Evolutionary conservation across 2,797 vertebrate genomes (phyloP).

Genomic region (Sebastiscus albofasciatus): DNA sequence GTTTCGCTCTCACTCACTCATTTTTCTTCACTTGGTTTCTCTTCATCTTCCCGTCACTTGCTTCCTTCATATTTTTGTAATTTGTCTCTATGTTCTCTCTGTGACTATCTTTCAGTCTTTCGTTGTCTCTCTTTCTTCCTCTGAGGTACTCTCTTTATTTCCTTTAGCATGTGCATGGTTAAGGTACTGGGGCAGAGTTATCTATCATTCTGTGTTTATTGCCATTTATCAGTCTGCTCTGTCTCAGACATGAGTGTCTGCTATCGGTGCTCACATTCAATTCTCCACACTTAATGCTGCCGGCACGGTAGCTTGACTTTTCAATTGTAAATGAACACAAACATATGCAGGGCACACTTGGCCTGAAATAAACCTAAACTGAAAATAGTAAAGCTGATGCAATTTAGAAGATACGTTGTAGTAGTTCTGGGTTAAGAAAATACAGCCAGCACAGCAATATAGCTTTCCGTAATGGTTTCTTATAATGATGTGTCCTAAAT

Average conservation of each 20-base stretch:
- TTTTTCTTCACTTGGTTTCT: constrained; percentile 57
- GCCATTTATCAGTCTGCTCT: constrained; percentile 32
- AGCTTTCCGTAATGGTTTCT: not conserved
- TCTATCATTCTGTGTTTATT: constrained; percentile 34
- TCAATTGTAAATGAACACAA: constrained; percentile 18
- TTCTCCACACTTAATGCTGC: constrained; percentile 12
- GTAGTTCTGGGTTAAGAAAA: not conserved
- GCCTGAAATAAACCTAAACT: not conserved
- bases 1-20: constrained; percentile 40
- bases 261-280: constrained; percentile 24
- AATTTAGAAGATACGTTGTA: not conserved
- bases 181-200: not conserved
- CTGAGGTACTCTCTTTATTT: constrained; percentile 2
- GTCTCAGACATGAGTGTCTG: not conserved
- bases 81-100: constrained; percentile 29
- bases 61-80: constrained; percentile 27
- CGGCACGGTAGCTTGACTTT: constrained; percentile 12
- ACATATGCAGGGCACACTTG: not conserved
- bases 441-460: not conserved
- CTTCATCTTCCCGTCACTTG: constrained; percentile 49
- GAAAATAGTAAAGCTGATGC: not conserved
- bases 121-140: not conserved
- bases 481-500: not conserved
- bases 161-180: not conserved
- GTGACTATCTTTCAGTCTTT: not conserved